phyloP scores from a whole-genome alignment of 2,113 vertebrate species.

The Panthera leo region DNA sequence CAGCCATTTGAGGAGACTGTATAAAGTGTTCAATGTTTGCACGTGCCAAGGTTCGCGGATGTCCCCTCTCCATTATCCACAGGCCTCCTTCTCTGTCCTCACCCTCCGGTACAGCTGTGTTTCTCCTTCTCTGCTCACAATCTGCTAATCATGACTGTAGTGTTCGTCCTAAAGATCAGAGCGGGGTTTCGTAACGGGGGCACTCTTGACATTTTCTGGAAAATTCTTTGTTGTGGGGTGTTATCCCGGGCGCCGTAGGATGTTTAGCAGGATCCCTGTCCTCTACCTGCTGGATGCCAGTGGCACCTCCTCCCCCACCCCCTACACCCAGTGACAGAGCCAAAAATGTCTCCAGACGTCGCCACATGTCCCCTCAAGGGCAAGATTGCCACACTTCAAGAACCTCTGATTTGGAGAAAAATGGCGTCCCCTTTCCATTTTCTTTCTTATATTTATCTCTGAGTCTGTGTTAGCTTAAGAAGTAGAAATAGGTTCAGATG shows the following conservation, averaged over 20 bases:
- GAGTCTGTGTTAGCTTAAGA: not conserved
- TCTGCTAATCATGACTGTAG: not conserved
- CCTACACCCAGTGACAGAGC: not conserved
- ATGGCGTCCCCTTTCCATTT: not conserved
- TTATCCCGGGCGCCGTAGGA: not conserved
- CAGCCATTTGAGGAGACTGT: not conserved
- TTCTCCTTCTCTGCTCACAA: not conserved
- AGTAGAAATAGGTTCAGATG: not conserved
- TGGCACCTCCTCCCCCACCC: not conserved
- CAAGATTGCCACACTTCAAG: not conserved
- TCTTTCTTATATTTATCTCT: not conserved
- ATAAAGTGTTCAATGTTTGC: rapidly evolving
- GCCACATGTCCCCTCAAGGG: too few relatives aligned
- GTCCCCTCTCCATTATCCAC: rapidly evolving
- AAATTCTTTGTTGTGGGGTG: not conserved
- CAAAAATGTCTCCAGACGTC: not conserved
- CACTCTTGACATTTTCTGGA: not conserved
- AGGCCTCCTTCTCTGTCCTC: not conserved
- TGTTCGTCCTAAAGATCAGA: not conserved
- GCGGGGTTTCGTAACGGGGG: not conserved
- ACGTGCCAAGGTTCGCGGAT: not conserved
- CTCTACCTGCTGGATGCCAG: not conserved
- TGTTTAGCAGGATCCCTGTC: not conserved
- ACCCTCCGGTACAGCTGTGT: rapidly evolving
- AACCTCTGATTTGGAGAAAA: not conserved